Evolutionary conservation across 1,140 invertebrate species (phyloP), one percentile per base, ranked within the genome.

Genomic region (Limonius californicus): DNA sequence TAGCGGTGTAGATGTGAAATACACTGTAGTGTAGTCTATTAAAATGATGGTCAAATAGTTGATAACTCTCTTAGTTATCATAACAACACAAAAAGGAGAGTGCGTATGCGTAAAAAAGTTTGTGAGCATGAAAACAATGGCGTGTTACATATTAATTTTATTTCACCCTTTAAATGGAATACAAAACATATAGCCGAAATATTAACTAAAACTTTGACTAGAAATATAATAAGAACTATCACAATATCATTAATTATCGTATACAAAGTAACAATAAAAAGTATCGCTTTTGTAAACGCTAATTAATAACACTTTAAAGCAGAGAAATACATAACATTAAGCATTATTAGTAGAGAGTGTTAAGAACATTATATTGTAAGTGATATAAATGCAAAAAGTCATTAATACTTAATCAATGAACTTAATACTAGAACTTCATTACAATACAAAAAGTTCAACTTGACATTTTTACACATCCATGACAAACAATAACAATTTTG

Each of bases 1-100:
- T 70, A 72, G n/a, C 45, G 45, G 63, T 64, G 59, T 67, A 65
- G 68, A 68, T 66, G 63, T 68, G 50, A 60, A 65, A 59, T 67
- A 63, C 67, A 68, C 67, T 53, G 45, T 50, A 55, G 60, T 50
- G 45, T 50, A 50, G 16, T 50, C 14, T 50, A 50, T 16, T 21
- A 50, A 50, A 50, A 50, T 18, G 20, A 50, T 18, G 45, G 14
- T 50, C 8, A 18, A 8, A 18, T 50, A 18, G 16, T 19, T 19
- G 14, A 50, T 58, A 19, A 39, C 19, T 4, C 0, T 20, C 20
- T 58, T 18, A 27, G 23, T 27, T 27, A 27, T 27, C 16, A n/a
- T 43, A 54, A 21, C 12, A 54, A 7, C 6, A 21, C 23, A 14
- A 21, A 27, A 0, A 27, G 18, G 14, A 9, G 21, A 20, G 14